Evolutionary conservation across 2,113 vertebrate species (phyloP), one percentile per base, ranked within the genome.

Genomic region (Chaetodon auriga): DNA sequence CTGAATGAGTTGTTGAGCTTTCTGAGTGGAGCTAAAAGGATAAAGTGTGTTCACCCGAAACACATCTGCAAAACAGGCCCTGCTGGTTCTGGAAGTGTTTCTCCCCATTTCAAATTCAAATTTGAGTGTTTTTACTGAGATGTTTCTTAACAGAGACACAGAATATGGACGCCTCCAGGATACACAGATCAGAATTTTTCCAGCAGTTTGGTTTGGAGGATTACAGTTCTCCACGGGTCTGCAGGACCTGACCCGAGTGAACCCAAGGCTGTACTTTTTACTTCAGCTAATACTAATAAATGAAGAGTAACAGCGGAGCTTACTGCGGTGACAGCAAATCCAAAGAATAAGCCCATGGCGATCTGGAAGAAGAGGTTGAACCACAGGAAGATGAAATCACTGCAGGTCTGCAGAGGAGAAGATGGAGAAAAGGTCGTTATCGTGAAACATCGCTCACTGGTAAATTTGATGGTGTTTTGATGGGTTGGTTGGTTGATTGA

Each of bases 321-420:
- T 83, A 94, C 93, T 19, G 92, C 91, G 0, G 53, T 88, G 13
- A 87, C 45, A 0, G 90, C 83, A 18, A 87, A 87, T 49, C 66
- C 73, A 49, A 93, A 94, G 30, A 2, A 82, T 15, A 94, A 0
- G 15, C 83, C 93, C 77, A 93, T 75, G 23, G 0, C 0, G 4
- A 90, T 0, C 11, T 76, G 7, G 16, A 87, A 84, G n/a, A 5
- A 0, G 0, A 81, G 0, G 73, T 93, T 13, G 0, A 35, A 0
- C 0, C 0, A 0, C 0, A 0, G 0, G 3, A 77, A 58, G 45
- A 93, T 0, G 1, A 1, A 0, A 0, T 8, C 2, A 12, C 45
- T 0, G 45, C 92, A 94, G 36, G 75, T 0, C 93, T 92, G 76
- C 21, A 71, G 61, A 71, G 16, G 23, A 45, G 5, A 16, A 80